Evolutionary conservation across 2,888 invertebrate species (phyloP).

Genomic region (Apamea crenata): DNA sequence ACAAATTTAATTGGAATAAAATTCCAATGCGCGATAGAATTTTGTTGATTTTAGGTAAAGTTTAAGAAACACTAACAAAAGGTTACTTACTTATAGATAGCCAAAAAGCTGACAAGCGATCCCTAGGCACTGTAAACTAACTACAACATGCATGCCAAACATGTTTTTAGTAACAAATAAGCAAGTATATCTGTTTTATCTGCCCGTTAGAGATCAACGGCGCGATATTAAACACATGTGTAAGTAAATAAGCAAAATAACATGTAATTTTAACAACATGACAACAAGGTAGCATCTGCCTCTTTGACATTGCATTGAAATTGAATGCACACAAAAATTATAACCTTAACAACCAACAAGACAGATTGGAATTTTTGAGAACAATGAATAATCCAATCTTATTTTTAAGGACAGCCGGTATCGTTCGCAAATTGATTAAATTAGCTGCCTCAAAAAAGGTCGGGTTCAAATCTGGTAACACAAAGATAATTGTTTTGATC

Average conservation of each 20-base stretch:
- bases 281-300: slow-evolving; percentile 29
- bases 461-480: slow-evolving; percentile 80
- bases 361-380: slow-evolving; percentile 65
- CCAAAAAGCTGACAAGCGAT: slow-evolving; percentile 12
- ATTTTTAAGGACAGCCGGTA: slow-evolving; percentile 73
- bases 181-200: slow-evolving; percentile 19
- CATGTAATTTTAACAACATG: slow-evolving; percentile 20
- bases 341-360: slow-evolving; percentile 33
- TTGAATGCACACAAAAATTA: slow-evolving; percentile 61
- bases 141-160: slow-evolving; percentile 33
- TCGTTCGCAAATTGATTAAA: slow-evolving; percentile 86
- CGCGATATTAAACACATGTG: slow-evolving; percentile 21
- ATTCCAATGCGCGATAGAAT: neutral
- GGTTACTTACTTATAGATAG: slow-evolving; percentile 10
- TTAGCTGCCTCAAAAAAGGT: slow-evolving; percentile 78
- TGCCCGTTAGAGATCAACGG: slow-evolving; percentile 33
- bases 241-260: slow-evolving; percentile 20
- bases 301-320: slow-evolving; percentile 47
- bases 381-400: slow-evolving; percentile 71
- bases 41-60: slow-evolving; percentile 1
- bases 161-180: slow-evolving; percentile 44
- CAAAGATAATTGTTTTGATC: slow-evolving; percentile 88
- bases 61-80: neutral
- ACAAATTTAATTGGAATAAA: slow-evolving; percentile 9
- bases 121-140: slow-evolving; percentile 12